Conservation (phyloP, 2,888 invertebrate genomes). For the Tineola bisselliella region DNA sequence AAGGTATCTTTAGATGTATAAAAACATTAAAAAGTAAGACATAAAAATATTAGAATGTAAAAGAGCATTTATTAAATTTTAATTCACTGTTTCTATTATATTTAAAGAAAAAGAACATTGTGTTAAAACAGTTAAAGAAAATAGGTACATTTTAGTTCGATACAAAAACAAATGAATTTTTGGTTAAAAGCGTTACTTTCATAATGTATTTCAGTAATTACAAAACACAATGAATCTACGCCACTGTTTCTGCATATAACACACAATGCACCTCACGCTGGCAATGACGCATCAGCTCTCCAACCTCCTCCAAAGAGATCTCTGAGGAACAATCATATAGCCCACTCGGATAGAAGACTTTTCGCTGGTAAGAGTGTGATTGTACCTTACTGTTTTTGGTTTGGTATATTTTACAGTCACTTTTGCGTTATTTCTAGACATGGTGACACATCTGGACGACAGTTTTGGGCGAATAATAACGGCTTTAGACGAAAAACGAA, state of each 20-base stretch:
- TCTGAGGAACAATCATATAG: conserved; percentile 74
- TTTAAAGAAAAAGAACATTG: too few species aligned
- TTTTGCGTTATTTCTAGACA: conserved; percentile 38
- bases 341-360: conserved; percentile 73
- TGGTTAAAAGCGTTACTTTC: too few species aligned
- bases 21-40: too few species aligned
- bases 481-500: conserved; percentile 72
- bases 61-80: too few species aligned
- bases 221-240: conserved; percentile 61
- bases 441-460: conserved; percentile 82
- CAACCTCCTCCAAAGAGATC: conserved; percentile 77
- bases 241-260: conserved; percentile 85
- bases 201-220: conserved; percentile 70
- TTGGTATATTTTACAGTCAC: too few species aligned
- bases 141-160: too few species aligned
- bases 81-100: too few species aligned
- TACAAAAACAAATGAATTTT: too few species aligned
- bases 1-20: too few species aligned
- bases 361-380: conserved; percentile 77
- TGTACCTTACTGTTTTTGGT: too few species aligned
- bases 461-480: conserved; percentile 80
- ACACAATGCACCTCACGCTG: conserved; percentile 85
- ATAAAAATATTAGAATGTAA: too few species aligned
- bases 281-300: conserved; percentile 75
- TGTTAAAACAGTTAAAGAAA: too few species aligned